Evolutionary conservation across 2,797 vertebrate species (phyloP), one percentile per base, ranked within the genome.

Genomic region (Taeniopygia guttata): DNA sequence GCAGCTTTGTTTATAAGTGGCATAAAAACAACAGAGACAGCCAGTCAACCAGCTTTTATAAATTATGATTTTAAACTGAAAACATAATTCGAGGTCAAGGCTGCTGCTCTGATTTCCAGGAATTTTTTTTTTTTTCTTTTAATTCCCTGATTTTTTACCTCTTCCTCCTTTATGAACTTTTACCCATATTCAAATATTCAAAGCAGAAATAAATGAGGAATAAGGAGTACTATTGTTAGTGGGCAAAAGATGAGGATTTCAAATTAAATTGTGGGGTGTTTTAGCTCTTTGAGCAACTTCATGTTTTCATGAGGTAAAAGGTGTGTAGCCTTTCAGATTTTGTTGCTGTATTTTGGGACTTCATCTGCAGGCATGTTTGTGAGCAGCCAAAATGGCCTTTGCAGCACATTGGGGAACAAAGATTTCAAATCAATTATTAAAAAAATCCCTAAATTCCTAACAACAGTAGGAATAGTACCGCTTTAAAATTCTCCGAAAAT

Each of bases 1-100:
- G 74, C 94, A 90, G 87, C 85, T 96, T 94, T 95, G 93, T 94
- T 96, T 94, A 84, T 89, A 94, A 96, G 85, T 89, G 93, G 88
- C 83, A 93, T 64, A 92, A 94, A 96, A 95, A 43, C 91, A 94
- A 89, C 85, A 78, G 66, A 95, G 93, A 86, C 74, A 88, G 91
- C 5, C 90, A 95, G 88, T 91, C 79, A 96, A 78, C 45, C 94
- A 93, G 85, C 76, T 90, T 97, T 94, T 95, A 82, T 85, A 79
- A 94, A 95, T 95, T 94, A 95, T 62, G 60, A 76, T 88, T 96
- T 96, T 78, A 76, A 94, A 94, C 80, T 76, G 83, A 82, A 95
- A 95, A 54, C 87, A 94, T 84, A 90, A 94, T 90, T 60, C 46
- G 80, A 94, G 95, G 94, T 96, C 89, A 94, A 86, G 74, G 58